Evolutionary conservation across 2,888 invertebrate species (phyloP), one percentile per base, ranked within the genome.

Genomic region (Brachypterus glaber): DNA sequence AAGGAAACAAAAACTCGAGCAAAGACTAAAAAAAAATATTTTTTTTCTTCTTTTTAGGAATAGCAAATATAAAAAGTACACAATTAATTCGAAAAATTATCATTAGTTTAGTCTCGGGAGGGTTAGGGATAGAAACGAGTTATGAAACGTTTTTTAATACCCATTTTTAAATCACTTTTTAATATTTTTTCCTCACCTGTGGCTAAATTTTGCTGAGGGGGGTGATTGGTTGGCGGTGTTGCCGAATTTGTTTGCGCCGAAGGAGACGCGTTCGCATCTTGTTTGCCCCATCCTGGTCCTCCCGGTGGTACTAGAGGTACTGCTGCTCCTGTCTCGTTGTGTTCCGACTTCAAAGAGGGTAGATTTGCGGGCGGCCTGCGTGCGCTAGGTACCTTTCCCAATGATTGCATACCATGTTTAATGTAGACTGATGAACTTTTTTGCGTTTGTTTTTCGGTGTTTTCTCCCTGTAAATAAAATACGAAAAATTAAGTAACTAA

Each of bases 401-500:
- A 83, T 76, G 86, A 87, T 86, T 97, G 97, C 86, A 97, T 90
- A 79, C 96, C 96, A 93, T 96, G 93, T 82, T 95, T 95, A 46
- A 53, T 51, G 72, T 89, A 89, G 67, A 84, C 83, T 72, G 85
- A 79, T 73, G 84, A 82, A 71, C 79, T 86, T 72, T 88, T 89
- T 61, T 84, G 84, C 68, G 83, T 83, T 62, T 84, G 83, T 63
- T 86, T 84, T 71, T 90, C 89, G 60, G 79, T 82, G 68, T 82
- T 81, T 72, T 87, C 86, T 64, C 86, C 86, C 87, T 87, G 58
- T 36, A 66, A 63, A 46, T 38, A 21, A n/a, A n/a, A n/a, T n/a
- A n/a, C n/a, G n/a, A n/a, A n/a, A n/a, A n/a, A n/a, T n/a, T n/a
- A n/a, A n/a, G n/a, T n/a, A 33, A 5, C 7, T 24, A 33, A 2